Base-by-base conservation (phyloP, 1,140 invertebrate genomes). In the Acyrthosiphon pisum region DNA sequence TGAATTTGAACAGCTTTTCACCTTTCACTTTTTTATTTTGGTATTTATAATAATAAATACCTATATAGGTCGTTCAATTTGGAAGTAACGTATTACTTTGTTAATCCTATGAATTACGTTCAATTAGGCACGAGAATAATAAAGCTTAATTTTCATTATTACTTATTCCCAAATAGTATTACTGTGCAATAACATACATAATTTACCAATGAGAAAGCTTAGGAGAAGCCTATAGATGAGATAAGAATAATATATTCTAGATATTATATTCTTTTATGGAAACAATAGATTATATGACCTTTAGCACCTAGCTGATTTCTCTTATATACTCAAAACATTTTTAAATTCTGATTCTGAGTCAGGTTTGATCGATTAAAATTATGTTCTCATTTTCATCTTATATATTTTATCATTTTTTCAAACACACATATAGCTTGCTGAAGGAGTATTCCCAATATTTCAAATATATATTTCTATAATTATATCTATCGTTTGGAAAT, bases 11-110 rank as follows among this genome's bases (percentile, higher is more conserved):
- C 6, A 56, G 87, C 6, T 56, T 53, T 89, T 90, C 23, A 60
- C 88, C 88, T 90, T 90, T 90, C 88, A 90, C 50, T 90, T 90
- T 89, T 60, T 60, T 56, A 22, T 90, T 41, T 41, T 56, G 1
- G 7, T 26, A 53, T 89, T 22, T 89, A 6, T 30, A 86, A 22
- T 44, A 18, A 86, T 30, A 23, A 50, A 9, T 87, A 6, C 22
- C n/a, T 41, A n/a, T 87, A 20, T 22, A 18, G 30, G 30, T 48
- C 18, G n/a, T 89, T 89, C 23, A 41, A 50, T 89, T 56, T 89
- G 18, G 30, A 48, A 18, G 44, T 48, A 53, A 87, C 2, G 26
- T 50, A 41, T 84, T 35, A 53, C 2, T 53, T 89, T 53, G 48
- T 37, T 53, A 89, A 26, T 53, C 22, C 20, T 53, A 53, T 89